Evolutionary conservation across 1,140 invertebrate genomes (phyloP), one percentile per base, ranked within the genome.

Genomic region (Maniola jurtina): DNA sequence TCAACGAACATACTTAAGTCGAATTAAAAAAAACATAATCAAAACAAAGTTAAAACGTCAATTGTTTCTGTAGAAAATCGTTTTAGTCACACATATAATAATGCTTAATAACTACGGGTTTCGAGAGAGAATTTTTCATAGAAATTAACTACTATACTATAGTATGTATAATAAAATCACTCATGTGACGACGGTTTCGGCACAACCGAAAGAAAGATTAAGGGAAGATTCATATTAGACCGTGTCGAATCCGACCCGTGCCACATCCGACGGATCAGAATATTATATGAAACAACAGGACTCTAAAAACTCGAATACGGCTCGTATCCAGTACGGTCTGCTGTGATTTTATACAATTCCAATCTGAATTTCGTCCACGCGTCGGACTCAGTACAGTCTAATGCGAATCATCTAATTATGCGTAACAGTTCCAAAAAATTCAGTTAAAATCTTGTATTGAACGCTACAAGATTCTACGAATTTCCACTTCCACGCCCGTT

Each of bases 1-100:
- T 75, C 70, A 75, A 76, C 67, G 66, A 79, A 71, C 54, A 75
- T 77, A 74, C 76, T 80, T 84, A 82, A 9, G 69, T 80, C 72
- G 69, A 77, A 75, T 75, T 75, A 76, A 71, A 75, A 80, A 75
- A 79, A 84, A 81, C 34, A 69, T 35, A 69, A 63, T 80, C 76
- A 79, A 70, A 75, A 79, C 73, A 75, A 72, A 80, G 75, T 64
- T 57, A 71, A 78, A 75, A 78, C 77, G 64, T 77, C 76, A 78
- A 73, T 79, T 80, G 84, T 78, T 86, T 83, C 75, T 83, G 85
- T 88, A 90, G 78, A 90, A 90, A 57, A 86, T 81, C 78, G 74
- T 84, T 84, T 83, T 84, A 82, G 71, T 86, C 81, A 88, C 88
- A 88, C 84, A 82, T 81, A 80, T 75, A 78, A 80, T 76, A 25